phyloP scores from a whole-genome alignment of 2,113 vertebrate genomes.

The Corapipo altera region DNA sequence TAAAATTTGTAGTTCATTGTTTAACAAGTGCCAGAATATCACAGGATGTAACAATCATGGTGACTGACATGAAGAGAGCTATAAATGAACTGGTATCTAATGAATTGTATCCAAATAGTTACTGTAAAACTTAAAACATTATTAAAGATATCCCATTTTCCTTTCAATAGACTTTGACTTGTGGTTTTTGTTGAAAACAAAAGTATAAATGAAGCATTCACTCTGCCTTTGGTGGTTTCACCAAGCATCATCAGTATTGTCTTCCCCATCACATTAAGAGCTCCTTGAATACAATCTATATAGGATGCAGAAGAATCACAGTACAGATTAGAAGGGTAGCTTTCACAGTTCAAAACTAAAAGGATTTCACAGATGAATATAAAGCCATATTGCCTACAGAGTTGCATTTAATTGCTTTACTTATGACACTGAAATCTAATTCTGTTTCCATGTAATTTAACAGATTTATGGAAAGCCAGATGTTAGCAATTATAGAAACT shows the following conservation, averaged over 20 bases:
- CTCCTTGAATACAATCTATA: background rate
- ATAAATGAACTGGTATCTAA: background rate
- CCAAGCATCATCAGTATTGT: background rate
- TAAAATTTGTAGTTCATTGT: too few species aligned
- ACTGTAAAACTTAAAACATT: background rate
- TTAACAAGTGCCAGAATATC: background rate
- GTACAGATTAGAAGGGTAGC: background rate
- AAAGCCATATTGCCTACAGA: constrained; percentile 64
- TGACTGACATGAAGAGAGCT: background rate
- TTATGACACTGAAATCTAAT: constrained; percentile 75
- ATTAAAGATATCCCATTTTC: background rate
- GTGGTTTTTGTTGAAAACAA: background rate
- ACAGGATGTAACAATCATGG: background rate
- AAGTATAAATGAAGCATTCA: background rate
- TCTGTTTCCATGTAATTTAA: constrained; percentile 76
- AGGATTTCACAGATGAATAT: constrained; percentile 66
- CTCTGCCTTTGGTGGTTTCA: background rate
- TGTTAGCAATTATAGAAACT: constrained; percentile 80
- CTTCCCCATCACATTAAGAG: background rate
- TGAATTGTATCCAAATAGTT: background rate
- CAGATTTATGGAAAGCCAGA: constrained; percentile 83
- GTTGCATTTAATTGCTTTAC: constrained; percentile 75
- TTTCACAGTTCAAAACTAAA: constrained; percentile 42
- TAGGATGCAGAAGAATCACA: background rate
- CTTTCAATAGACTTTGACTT: background rate